Conservation (phyloP, 2,113 vertebrate genomes). For the Megaceryle torquata region DNA sequence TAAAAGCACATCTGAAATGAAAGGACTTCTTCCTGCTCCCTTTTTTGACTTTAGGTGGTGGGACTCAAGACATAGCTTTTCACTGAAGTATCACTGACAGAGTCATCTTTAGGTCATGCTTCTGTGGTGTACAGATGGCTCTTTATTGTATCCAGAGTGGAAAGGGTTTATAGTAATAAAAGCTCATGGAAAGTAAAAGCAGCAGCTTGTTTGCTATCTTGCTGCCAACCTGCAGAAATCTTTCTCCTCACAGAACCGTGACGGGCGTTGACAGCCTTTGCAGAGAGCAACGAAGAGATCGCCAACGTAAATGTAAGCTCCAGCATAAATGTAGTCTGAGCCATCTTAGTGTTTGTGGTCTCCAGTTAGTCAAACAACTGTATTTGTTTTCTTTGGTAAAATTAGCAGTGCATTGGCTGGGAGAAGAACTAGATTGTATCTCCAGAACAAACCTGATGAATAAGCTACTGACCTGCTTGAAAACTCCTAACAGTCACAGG, state of each 20-base stretch:
- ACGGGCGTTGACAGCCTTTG: background rate
- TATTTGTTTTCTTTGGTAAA: background rate
- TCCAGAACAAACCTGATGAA: background rate
- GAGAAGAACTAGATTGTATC: background rate
- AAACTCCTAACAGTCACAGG: background rate
- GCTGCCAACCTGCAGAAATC: constrained; percentile 16
- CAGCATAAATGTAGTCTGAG: background rate
- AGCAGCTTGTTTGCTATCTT: background rate
- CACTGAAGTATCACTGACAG: background rate
- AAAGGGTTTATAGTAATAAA: background rate
- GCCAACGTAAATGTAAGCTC: background rate
- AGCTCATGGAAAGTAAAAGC: background rate
- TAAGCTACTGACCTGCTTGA: background rate
- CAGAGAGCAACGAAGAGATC: background rate
- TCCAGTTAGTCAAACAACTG: background rate
- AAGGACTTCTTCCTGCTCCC: background rate
- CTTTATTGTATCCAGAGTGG: background rate
- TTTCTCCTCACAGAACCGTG: background rate
- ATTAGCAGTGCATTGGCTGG: background rate
- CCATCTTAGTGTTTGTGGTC: background rate
- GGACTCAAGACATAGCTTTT: background rate
- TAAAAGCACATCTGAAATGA: background rate
- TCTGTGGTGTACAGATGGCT: no score
- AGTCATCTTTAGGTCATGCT: background rate
- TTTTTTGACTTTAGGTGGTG: background rate